Evolutionary conservation across 1,140 invertebrate genomes (phyloP), one percentile per base, ranked within the genome.

Genomic region (Tetragnatha versicolor): DNA sequence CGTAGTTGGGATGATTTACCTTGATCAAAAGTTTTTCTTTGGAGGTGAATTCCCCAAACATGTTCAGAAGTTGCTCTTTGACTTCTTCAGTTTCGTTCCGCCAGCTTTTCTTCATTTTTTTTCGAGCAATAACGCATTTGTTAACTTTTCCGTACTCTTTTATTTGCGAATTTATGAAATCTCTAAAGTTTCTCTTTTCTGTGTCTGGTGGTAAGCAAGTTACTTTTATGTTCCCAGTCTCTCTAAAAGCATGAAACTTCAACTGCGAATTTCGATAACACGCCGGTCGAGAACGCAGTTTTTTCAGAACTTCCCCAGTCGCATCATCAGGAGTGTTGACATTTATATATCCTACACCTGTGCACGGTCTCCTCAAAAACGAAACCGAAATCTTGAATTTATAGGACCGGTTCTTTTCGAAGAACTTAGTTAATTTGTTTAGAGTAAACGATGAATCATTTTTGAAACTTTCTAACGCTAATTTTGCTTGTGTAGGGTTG

Each of bases 281-380:
- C n/a, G 20, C 35, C 20, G 2, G 7, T 29, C 20, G 4, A 22
- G 31, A 35, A 29, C 9, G 35, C 12, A 78, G 49, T 7, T 14
- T 45, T 0, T 3, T 33, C 25, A 25, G 14, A 53, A n/a, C n/a
- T n/a, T 29, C 7, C 27, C 22, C 20, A 47, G 3, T 4, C 17
- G 10, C 3, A 77, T 17, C 0, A 7, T 22, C 5, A 29, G 17
- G n/a, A 4, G 42, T 25, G 17, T 79, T 51, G 47, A 66, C 17
- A 35, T 25, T 69, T 20, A 58, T 12, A 69, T 58, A 79, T 9
- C 53, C 76, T 29, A 12, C 27, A 0, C 76, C 76, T 33, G 51
- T 79, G 25, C 76, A 68, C 22, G 31, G n/a, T 35, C 76, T 45
- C 7, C 76, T 45, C 12, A 68, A 9, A 69, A 58, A 79, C 17